A percentile compares a stretch with the other conserved stretches of the same genome.
These are phyloP conservation scores for Listronotus oregonensis DNA, from an alignment of 1,140 invertebrate species.

Conservation along the genomic window DNA sequence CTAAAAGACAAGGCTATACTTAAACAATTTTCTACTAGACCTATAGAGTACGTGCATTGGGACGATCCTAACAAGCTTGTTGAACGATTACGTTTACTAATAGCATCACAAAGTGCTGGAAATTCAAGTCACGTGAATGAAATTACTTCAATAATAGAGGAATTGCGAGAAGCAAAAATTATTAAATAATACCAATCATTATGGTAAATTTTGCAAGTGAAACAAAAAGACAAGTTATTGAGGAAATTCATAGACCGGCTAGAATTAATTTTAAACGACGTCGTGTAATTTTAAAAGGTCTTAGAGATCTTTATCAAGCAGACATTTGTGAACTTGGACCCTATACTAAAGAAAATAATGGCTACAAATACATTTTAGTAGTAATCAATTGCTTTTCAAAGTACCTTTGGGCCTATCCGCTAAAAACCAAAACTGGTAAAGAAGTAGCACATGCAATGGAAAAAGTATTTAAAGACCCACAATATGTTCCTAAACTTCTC, in stretches of 20 bases:
- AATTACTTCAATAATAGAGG: too few species aligned
- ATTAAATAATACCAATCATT: not conserved
- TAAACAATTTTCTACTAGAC: too few species aligned
- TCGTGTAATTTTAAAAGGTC: conserved; percentile 46
- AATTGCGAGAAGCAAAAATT: too few species aligned
- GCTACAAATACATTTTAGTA: conserved; percentile 45
- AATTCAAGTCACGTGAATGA: too few species aligned
- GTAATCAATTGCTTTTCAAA: conserved; percentile 50
- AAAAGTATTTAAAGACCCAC: conserved; percentile 26
- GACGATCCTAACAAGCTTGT: too few species aligned
- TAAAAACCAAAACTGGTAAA: conserved; percentile 43
- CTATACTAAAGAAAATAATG: conserved; percentile 42
- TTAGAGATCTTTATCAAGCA: conserved; percentile 39
- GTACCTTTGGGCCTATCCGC: conserved; percentile 41
- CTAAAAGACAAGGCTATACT: too few species aligned
- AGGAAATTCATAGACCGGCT: conserved; percentile 5
- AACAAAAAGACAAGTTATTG: conserved; percentile 1
- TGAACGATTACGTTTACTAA: too few species aligned
- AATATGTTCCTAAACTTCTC: conserved; percentile 7
- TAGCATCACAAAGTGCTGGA: too few species aligned
- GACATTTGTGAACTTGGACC: conserved; percentile 40
- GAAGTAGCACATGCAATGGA: conserved; percentile 40
- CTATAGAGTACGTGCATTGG: too few species aligned
- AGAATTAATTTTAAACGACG: conserved; percentile 44
- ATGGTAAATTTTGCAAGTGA: not conserved